Evolutionary conservation across 2,113 vertebrate genomes (phyloP).

Genomic region (Morone chrysops): DNA sequence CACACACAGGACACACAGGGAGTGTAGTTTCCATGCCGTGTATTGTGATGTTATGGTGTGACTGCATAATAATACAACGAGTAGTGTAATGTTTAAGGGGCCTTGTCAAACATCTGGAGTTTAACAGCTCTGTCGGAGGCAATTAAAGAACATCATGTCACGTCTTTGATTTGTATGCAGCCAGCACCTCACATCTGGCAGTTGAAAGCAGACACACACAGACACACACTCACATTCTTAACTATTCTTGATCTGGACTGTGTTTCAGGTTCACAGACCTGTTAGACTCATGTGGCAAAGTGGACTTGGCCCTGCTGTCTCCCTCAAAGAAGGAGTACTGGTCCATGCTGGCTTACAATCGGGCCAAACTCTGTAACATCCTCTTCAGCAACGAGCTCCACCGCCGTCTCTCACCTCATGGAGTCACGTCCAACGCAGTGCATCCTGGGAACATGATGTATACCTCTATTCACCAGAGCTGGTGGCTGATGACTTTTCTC

Average conservation of each 20-base stretch:
- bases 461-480: conserved; percentile 91
- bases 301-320: conserved; percentile 90
- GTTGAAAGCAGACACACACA: conserved; percentile 15
- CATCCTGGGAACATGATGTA: conserved; percentile 98
- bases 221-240: neutral
- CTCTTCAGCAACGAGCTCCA: conserved; percentile 95
- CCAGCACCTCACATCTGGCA: conserved; percentile 75
- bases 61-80: conserved; percentile 71
- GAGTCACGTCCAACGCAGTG: conserved; percentile 91
- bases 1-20: conserved; percentile 17
- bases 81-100: conserved; percentile 80
- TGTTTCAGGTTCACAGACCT: conserved; percentile 92
- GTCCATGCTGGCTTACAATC: conserved; percentile 98
- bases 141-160: conserved; percentile 97
- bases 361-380: conserved; percentile 96
- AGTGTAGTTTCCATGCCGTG: conserved; percentile 35
- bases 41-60: conserved; percentile 62
- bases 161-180: conserved; percentile 95
- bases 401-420: conserved; percentile 90
- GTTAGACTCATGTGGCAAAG: conserved; percentile 88
- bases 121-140: conserved; percentile 97
- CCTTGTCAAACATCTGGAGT: conserved; percentile 95
- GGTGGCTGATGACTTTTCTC: conserved; percentile 95
- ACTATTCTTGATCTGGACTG: conserved; percentile 31
- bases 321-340: conserved; percentile 92